Evolutionary conservation across 2,888 invertebrate genomes (phyloP), one percentile per base, ranked within the genome.

Genomic region (Leptopterna dolabrata): DNA sequence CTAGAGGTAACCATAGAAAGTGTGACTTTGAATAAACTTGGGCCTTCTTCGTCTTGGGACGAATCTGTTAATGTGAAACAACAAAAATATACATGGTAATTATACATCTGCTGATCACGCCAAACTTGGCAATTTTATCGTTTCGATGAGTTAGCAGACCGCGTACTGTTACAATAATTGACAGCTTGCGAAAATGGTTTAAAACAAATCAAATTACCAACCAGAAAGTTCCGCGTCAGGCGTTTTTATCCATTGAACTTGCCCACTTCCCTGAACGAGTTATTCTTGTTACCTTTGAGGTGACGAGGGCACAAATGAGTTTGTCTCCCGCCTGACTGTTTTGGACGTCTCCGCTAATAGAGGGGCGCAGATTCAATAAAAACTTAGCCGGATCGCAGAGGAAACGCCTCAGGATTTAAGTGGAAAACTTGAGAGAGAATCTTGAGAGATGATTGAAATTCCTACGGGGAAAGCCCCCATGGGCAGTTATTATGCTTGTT

Each of bases 331-430:
- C n/a, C n/a, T 36, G 36, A 41, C 78, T 45, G 14, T 9, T 45
- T 45, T 24, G 41, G 41, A 45, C 78, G 78, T 78, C 78, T 45
- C 45, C 27, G 16, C 78, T 78, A 78, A 78, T 78, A 78, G 73
- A 73, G 78, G 78, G 45, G 45, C 0, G 45, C 27, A 24, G 78
- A 78, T 78, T 78, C 78, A 78, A 78, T 78, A 78, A 78, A 78
- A 78, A 78, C 78, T 78, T 78, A 19, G 9, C 14, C 45, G 41
- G 45, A 78, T 78, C 24, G 78, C 45, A 43, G 16, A 24, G 63
- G 16, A 24, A 78, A 78, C 45, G 78, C 78, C 78, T 78, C 78
- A 27, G 78, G 78, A 78, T 78, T 78, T 78, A 78, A 78, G 78
- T 78, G 78, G 78, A 78, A 78, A 78, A 78, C 43, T 78, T 78